Conservation (phyloP, 2,113 vertebrate genomes). For the Raphicerus campestris region DNA sequence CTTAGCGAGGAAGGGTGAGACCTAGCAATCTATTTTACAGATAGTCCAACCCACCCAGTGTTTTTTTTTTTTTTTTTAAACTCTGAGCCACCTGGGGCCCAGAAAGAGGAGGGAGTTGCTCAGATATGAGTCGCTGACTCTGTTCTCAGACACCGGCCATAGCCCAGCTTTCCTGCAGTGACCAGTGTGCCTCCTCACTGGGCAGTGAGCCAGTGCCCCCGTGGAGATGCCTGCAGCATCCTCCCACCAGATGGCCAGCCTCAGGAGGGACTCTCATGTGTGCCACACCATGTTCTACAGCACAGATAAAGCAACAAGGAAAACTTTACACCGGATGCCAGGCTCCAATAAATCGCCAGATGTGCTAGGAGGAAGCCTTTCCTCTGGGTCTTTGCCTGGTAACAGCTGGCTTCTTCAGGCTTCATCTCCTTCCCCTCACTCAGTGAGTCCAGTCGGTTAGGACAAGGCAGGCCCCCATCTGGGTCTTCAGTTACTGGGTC, state of each 20-base stretch:
- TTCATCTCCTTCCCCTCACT: not conserved
- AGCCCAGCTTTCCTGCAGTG: not conserved
- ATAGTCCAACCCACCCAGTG: not conserved
- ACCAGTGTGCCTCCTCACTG: not conserved
- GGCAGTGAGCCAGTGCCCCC: not conserved
- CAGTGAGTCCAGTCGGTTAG: not conserved
- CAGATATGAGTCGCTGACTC: not conserved
- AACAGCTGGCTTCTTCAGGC: not conserved
- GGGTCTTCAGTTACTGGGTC: not conserved
- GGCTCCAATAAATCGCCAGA: not conserved
- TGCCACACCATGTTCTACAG: not conserved
- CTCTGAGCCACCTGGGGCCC: not conserved
- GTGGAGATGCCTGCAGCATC: not conserved
- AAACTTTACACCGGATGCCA: not conserved
- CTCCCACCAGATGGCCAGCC: not conserved
- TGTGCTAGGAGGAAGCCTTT: rapidly evolving
- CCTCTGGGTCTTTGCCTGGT: not conserved
- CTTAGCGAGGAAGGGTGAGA: not conserved
- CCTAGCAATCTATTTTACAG: not conserved
- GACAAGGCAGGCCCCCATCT: not conserved
- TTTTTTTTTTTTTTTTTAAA: not conserved
- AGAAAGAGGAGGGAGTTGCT: not conserved
- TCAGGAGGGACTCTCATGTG: not conserved
- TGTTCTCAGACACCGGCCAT: not conserved
- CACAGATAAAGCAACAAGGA: not conserved